Percentiles rank a stretch among this genome's conserved stretches.
phyloP scores from a whole-genome alignment of 1,140 invertebrate species.

The Apis dorsata region DNA sequence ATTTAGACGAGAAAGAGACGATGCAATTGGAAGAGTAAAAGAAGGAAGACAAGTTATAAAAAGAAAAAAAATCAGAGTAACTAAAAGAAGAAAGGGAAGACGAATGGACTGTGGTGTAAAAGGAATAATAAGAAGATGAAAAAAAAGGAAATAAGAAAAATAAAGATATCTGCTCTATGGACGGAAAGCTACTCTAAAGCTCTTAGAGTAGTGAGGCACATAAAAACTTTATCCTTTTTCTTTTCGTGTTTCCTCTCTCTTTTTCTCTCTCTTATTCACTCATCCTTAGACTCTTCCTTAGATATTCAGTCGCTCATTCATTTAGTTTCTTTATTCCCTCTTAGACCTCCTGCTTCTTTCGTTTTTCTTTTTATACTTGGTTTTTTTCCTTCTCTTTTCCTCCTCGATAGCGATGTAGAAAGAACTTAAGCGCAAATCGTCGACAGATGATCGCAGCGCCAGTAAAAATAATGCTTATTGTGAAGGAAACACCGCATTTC shows the following conservation, averaged over 20 bases:
- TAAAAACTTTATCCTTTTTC: slow-evolving; percentile 13
- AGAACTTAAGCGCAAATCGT: slow-evolving; percentile 43
- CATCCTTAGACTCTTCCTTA: not conserved
- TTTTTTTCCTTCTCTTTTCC: slow-evolving; percentile 25
- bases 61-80: slow-evolving; percentile 1
- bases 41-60: not conserved
- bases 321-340: slow-evolving; percentile 27
- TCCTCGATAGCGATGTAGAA: slow-evolving; percentile 34
- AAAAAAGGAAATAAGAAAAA: slow-evolving; percentile 19
- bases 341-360: slow-evolving; percentile 27
- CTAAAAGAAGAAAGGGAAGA: not conserved
- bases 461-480: slow-evolving; percentile 27
- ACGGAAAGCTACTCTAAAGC: slow-evolving; percentile 11
- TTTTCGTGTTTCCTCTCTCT: not conserved
- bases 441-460: slow-evolving; percentile 35
- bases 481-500: slow-evolving; percentile 28
- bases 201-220: not conserved
- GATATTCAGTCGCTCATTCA: slow-evolving; percentile 38
- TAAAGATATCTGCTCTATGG: slow-evolving; percentile 11
- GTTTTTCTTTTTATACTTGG: slow-evolving; percentile 42
- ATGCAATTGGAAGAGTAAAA: not conserved
- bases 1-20: not conserved
- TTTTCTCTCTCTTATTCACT: not conserved
- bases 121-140: slow-evolving; percentile 20
- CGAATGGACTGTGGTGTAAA: slow-evolving; percentile 21